Evolutionary conservation across 2,888 invertebrate species (phyloP), one percentile per base, ranked within the genome.

Genomic region (Malacosoma neustria): DNA sequence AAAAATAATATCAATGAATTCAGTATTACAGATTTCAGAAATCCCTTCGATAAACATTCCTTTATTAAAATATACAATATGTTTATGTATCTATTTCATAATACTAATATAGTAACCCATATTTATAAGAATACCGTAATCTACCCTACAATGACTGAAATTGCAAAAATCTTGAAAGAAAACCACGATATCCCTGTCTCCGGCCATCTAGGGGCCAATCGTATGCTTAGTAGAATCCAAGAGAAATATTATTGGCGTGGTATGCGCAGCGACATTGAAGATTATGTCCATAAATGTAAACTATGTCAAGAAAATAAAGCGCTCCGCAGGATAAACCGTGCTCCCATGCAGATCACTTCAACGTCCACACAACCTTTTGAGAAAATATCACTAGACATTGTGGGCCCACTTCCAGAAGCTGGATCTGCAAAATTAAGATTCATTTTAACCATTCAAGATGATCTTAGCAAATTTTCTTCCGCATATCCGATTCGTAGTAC

Each of bases 51-150:
- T n/a, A n/a, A n/a, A n/a, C n/a, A n/a, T n/a, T n/a, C n/a, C n/a
- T n/a, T n/a, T n/a, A n/a, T n/a, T n/a, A n/a, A n/a, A n/a, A n/a
- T n/a, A n/a, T n/a, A n/a, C n/a, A n/a, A n/a, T n/a, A n/a, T n/a
- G n/a, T n/a, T n/a, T n/a, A n/a, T n/a, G n/a, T n/a, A n/a, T n/a
- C n/a, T n/a, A n/a, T n/a, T n/a, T n/a, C n/a, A n/a, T n/a, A n/a
- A n/a, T n/a, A n/a, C 53, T 40, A 49, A 55, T 33, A 54, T 41
- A 35, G 39, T 61, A 0, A 42, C n/a, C n/a, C n/a, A n/a, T n/a
- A 38, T 38, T 11, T 38, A 38, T 29, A 13, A 32, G 2, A 38
- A 38, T 9, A n/a, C n/a, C 11, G 11, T 38, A 11, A 4, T 15
- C 9, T 38, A 15, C 14, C 38, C 38, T 15, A 34, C 38, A 4